Conservation (phyloP, 2,888 invertebrate species). For the Onthophagus sagittarius region DNA sequence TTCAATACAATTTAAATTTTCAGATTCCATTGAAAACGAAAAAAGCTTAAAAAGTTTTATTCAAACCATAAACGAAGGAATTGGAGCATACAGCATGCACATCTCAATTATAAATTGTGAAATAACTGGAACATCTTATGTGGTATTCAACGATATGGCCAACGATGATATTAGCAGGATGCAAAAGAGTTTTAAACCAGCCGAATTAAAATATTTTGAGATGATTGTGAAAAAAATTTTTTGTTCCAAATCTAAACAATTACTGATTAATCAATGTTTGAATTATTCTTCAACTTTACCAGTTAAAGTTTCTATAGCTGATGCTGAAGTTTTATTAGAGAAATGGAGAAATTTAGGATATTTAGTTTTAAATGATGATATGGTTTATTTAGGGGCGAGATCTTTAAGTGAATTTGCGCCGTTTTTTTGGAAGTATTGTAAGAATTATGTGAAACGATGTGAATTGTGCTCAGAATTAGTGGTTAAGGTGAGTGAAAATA, state of each 20-base stretch:
- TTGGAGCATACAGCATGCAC: conserved; percentile 37
- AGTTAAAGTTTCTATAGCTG: conserved; percentile 31
- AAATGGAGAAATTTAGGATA: conserved; percentile 38
- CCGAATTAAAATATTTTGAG: conserved; percentile 42
- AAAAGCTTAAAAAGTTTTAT: conserved; percentile 31
- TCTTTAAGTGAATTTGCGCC: conserved; percentile 40
- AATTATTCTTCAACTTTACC: conserved; percentile 38
- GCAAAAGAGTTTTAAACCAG: conserved; percentile 34
- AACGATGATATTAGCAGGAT: conserved; percentile 38
- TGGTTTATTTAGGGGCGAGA: conserved; percentile 39
- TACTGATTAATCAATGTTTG: conserved; percentile 35
- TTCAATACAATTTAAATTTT: no score
- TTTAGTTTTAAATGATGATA: conserved; percentile 33
- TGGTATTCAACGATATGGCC: conserved; percentile 38
- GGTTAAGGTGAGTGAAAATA: conserved; percentile 35
- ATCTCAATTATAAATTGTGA: conserved; percentile 37
- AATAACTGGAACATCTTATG: conserved; percentile 34
- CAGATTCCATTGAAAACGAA: conserved; percentile 9
- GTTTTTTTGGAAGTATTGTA: conserved; percentile 36
- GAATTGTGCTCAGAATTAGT: conserved; percentile 40
- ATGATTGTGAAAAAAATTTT: conserved; percentile 39
- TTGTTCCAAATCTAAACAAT: conserved; percentile 32
- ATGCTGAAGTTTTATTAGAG: conserved; percentile 35
- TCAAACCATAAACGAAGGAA: conserved; percentile 37
- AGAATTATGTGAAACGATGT: conserved; percentile 35